Percentiles rank a stretch among this genome's conserved stretches.
Conservation (phyloP, 1,140 invertebrate genomes). For the Drosophila arizonae region DNA sequence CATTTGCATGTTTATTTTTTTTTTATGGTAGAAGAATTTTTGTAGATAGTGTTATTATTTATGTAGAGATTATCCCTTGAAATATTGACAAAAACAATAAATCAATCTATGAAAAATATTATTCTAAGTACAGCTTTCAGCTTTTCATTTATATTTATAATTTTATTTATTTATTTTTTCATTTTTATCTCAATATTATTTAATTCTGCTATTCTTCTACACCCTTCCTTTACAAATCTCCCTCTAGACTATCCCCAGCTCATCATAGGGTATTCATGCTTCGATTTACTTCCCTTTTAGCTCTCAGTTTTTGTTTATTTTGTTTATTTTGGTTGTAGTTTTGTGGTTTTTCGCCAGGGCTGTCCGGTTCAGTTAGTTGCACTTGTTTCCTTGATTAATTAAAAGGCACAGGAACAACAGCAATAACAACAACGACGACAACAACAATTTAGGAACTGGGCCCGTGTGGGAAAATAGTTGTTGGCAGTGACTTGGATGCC, state of each 20-base stretch:
- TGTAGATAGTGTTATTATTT: too few relatives aligned
- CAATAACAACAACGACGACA: slow-evolving; percentile 6
- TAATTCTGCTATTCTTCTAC: too few relatives aligned
- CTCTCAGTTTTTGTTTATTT: slow-evolving; percentile 14
- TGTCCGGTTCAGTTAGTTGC: slow-evolving; percentile 54
- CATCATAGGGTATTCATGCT: background rate
- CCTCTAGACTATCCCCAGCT: too few relatives aligned
- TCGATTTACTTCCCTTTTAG: slow-evolving; percentile 6
- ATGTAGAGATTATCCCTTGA: too few relatives aligned
- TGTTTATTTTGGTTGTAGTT: slow-evolving; percentile 18
- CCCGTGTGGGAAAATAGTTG: slow-evolving; percentile 64
- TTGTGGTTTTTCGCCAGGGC: slow-evolving; percentile 12
- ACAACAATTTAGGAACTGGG: background rate
- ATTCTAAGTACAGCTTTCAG: too few relatives aligned
- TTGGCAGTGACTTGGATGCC: slow-evolving; percentile 71
- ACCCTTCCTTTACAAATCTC: too few relatives aligned
- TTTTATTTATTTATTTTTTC: too few relatives aligned
- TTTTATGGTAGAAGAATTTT: too few relatives aligned
- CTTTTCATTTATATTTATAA: too few relatives aligned
- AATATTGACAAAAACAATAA: too few relatives aligned
- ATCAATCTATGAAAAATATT: too few relatives aligned
- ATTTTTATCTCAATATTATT: too few relatives aligned
- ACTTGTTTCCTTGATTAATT: slow-evolving; percentile 77
- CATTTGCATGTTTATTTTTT: slow-evolving; percentile 50
- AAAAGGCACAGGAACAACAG: slow-evolving; percentile 46